Conservation (phyloP, 2,113 vertebrate genomes). For the Hyaena hyaena region DNA sequence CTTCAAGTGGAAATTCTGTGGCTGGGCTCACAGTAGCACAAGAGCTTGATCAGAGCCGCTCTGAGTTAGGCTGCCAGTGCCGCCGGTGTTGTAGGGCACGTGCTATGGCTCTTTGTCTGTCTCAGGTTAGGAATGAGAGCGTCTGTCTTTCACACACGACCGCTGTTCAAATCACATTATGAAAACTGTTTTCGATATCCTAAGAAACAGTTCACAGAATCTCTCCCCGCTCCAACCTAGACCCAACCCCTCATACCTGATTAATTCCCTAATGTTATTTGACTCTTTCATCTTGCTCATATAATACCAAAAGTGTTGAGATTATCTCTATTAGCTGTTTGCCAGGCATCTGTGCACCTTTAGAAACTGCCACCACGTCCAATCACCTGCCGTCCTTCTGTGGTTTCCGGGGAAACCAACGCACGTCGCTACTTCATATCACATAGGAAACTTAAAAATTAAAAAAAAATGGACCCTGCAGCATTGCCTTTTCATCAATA, state of each 20-base stretch:
- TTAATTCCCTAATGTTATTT: conserved; percentile 52
- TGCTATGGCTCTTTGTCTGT: not conserved
- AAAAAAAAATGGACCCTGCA: conserved; percentile 74
- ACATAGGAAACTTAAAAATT: conserved; percentile 60
- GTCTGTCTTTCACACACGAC: not conserved
- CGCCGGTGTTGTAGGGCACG: fast-evolving
- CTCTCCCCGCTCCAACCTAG: conserved; percentile 13
- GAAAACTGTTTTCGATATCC: conserved; percentile 12
- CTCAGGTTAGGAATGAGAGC: not conserved
- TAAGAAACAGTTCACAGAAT: conserved; percentile 67
- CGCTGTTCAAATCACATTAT: not conserved
- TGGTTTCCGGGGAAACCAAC: conserved; percentile 86
- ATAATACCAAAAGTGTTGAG: conserved; percentile 40
- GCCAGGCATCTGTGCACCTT: conserved; percentile 60
- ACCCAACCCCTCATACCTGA: not conserved
- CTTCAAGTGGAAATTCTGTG: not conserved
- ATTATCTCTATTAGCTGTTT: conserved; percentile 60
- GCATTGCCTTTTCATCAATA: conserved; percentile 80
- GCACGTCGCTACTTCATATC: conserved; percentile 18
- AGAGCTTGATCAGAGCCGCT: not conserved
- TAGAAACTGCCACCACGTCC: conserved; percentile 58
- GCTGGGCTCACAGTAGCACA: not conserved
- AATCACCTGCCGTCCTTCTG: conserved; percentile 71
- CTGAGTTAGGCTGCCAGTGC: not conserved
- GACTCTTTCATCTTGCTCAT: conserved; percentile 51